Evolutionary conservation across 2,888 invertebrate genomes (phyloP).

Genomic region (Uloborus plumipes): DNA sequence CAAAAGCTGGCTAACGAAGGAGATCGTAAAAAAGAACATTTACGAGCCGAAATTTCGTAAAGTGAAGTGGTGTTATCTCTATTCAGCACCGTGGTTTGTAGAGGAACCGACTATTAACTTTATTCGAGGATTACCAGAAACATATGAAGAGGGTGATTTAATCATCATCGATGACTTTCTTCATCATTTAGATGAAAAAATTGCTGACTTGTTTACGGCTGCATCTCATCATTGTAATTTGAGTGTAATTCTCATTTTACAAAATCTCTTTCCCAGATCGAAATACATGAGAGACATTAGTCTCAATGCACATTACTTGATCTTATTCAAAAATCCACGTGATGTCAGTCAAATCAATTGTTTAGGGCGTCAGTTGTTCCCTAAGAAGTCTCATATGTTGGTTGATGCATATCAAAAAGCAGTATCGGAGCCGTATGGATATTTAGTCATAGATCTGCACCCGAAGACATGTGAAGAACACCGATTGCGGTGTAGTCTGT

Average conservation of each 20-base stretch:
- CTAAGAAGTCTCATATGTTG: constrained; percentile 24
- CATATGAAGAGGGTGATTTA: constrained; percentile 19
- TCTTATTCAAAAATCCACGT: constrained; percentile 48
- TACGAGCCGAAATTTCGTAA: neutral
- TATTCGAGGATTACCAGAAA: constrained; percentile 32
- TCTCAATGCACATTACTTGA: constrained; percentile 40
- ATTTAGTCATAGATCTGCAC: constrained; percentile 65
- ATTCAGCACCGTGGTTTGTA: constrained; percentile 18
- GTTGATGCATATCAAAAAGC: constrained; percentile 62
- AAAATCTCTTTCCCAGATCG: constrained; percentile 29
- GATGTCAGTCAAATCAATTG: constrained; percentile 44
- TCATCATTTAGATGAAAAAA: constrained; percentile 19
- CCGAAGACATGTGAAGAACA: constrained; percentile 57
- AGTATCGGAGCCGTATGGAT: constrained; percentile 57
- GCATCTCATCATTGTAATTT: constrained; percentile 31
- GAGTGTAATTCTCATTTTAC: constrained; percentile 33
- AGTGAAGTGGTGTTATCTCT: constrained; percentile 43
- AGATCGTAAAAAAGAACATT: constrained; percentile 21
- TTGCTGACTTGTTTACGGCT: constrained; percentile 22
- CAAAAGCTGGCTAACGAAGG: too few relatives aligned
- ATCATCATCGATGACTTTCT: constrained; percentile 39
- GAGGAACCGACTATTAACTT: constrained; percentile 38
- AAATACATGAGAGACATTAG: constrained; percentile 34
- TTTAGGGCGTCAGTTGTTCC: constrained; percentile 28
- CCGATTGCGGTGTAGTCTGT: constrained; percentile 32